These are phyloP conservation scores for Neodiprion fabricii DNA, from an alignment of 1,140 invertebrate genomes.

Conservation along the genomic window DNA sequence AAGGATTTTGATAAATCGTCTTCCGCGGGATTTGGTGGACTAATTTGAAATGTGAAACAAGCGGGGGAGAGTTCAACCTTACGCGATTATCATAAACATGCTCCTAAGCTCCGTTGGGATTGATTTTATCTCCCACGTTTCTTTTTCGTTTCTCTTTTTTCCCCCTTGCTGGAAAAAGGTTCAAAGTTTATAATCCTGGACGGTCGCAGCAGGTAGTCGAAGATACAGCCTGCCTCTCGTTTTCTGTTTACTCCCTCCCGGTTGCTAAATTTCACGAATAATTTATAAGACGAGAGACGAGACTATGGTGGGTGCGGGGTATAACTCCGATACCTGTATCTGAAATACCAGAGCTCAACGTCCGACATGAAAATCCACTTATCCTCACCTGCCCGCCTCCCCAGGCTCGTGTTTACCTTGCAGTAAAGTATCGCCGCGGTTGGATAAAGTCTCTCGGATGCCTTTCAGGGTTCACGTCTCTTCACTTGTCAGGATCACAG, in stretches of 20 bases:
- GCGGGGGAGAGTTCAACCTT: too few relatives aligned
- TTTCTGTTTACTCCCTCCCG: background rate
- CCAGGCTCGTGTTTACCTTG: background rate
- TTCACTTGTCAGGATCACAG: slow-evolving; percentile 6
- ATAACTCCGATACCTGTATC: too few relatives aligned
- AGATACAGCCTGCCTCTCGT: background rate
- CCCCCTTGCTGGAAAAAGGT: too few relatives aligned
- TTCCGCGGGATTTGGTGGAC: too few relatives aligned
- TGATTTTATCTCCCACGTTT: too few relatives aligned
- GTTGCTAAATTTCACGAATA: slow-evolving; percentile 1
- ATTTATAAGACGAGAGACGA: background rate
- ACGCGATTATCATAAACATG: too few relatives aligned
- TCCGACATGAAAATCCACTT: slow-evolving; percentile 5
- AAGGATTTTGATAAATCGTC: too few relatives aligned
- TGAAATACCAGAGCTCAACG: background rate
- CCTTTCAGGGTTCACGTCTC: background rate
- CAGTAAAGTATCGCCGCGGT: background rate
- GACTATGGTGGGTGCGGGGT: background rate
- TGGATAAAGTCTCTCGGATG: background rate
- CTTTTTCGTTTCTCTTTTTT: too few relatives aligned
- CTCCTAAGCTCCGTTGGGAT: too few relatives aligned
- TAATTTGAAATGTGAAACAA: too few relatives aligned
- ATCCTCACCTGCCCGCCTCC: background rate
- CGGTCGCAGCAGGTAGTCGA: background rate
- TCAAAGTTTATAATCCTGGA: background rate